Conservation (phyloP, 2,113 vertebrate genomes). For the Vicugna pacos region DNA sequence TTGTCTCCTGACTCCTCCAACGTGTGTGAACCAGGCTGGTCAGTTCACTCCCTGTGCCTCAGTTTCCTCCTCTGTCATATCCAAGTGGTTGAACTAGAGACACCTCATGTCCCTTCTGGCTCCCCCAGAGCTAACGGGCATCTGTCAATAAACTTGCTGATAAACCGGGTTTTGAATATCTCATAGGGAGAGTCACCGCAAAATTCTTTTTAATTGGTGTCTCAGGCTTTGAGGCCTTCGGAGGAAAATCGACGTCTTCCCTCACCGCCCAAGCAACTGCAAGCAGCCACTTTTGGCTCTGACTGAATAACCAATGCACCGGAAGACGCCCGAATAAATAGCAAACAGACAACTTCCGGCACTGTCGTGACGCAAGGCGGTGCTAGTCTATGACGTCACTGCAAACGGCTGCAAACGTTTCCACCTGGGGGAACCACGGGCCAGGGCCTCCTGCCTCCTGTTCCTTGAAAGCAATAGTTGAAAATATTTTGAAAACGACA, state of each 20-base stretch:
- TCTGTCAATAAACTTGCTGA: neutral
- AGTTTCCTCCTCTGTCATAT: neutral
- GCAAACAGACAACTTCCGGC: conserved; percentile 42
- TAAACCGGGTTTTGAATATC: neutral
- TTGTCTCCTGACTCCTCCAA: neutral
- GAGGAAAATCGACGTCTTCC: neutral
- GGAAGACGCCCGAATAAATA: conserved; percentile 1
- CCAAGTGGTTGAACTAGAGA: neutral
- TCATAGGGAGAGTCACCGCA: neutral
- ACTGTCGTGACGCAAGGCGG: neutral
- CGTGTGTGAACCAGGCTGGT: neutral
- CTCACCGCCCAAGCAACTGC: neutral
- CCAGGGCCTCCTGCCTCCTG: neutral
- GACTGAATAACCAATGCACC: neutral
- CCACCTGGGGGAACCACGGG: neutral
- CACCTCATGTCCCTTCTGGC: neutral
- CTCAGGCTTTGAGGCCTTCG: neutral
- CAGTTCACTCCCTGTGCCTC: neutral
- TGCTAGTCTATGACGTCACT: neutral
- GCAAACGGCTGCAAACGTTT: neutral
- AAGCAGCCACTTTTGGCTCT: neutral
- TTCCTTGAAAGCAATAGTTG: conserved; percentile 59
- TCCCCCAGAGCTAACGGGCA: neutral
- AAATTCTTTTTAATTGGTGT: neutral
- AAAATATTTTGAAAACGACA: conserved; percentile 69